Evolutionary conservation across 1,140 invertebrate genomes (phyloP).

Genomic region (Penaeus vannamei): DNA sequence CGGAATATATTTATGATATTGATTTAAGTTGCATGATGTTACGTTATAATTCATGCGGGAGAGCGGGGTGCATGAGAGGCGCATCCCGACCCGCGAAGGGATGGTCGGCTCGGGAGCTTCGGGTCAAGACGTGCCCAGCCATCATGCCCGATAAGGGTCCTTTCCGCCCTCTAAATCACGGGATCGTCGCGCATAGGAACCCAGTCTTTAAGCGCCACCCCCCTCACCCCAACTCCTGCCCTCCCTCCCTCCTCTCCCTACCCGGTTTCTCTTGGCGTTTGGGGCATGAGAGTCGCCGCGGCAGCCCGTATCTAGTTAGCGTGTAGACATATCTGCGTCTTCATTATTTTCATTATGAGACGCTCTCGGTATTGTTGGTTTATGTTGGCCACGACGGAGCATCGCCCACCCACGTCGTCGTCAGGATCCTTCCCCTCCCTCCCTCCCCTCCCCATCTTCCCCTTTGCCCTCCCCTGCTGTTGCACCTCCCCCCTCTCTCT

Average conservation of each 20-base stretch:
- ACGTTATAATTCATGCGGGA: conserved; percentile 35
- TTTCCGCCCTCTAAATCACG: no score
- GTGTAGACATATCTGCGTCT: conserved; percentile 46
- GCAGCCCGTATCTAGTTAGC: conserved; percentile 40
- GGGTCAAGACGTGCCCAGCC: no score
- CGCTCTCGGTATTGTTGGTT: conserved; percentile 35
- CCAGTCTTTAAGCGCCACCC: background rate
- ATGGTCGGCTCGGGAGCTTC: background rate
- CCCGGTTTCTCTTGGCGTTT: background rate
- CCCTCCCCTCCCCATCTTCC: background rate
- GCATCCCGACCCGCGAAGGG: conserved; percentile 16
- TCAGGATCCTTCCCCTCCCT: background rate
- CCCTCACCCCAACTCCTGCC: background rate
- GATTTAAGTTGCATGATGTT: conserved; percentile 41
- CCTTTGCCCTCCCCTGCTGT: background rate
- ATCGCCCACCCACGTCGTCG: conserved; percentile 14
- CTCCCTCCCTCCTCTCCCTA: background rate
- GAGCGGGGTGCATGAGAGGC: conserved; percentile 14
- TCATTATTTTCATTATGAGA: conserved; percentile 45
- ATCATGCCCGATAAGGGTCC: no score
- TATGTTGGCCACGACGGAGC: conserved; percentile 21
- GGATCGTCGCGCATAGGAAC: no score
- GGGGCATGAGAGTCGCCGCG: conserved; percentile 14
- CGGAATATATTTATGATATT: conserved; percentile 44
- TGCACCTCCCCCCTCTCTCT: background rate